Evolutionary conservation across 53 echinoderm and acorn worm genomes (phyloP), one percentile per base, ranked within the genome.

Genomic region (Crossaster papposus): DNA sequence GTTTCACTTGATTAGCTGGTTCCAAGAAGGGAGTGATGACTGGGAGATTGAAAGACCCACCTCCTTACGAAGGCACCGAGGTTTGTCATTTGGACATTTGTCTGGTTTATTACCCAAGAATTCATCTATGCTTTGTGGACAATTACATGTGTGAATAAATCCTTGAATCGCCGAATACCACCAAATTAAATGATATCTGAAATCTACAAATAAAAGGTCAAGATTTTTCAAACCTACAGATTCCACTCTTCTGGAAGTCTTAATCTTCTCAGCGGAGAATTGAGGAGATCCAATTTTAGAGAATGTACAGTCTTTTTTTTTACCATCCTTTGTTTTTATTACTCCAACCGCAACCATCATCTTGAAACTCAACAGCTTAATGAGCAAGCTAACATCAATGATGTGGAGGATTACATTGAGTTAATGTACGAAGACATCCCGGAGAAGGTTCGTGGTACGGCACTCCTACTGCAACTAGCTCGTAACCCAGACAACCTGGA

Each of bases 41-140:
- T 15, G 97, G 97, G 18, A 91, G 94, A 78, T 73, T 97, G 35
- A 96, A 97, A 38, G 97, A 97, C 76, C 97, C 95, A 17, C 97
- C 97, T 36, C 97, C 97, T 22, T 97, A 97, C 82, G 97, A 97
- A 91, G 97, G 97, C 2, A 97, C 95, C 28, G 95, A 97, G 93
- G 97, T 97, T 92, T 87, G 71, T 71, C 2, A 72, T n/a, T 10
- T 54, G 13, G 26, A 81, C 2, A 13, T 35, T 32, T 53, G 11
- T 30, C 28, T 14, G 30, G 8, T 53, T 11, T 70, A 5, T 50
- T 82, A 35, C 44, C 44, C 5, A 44, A 9, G 14, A 51, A 34
- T 26, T 44, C 70, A 14, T 83, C 37, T 17, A 79, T 65, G 20
- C 11, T 30, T 51, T 30, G 20, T 17, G 18, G 77, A 54, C 14